Base-by-base conservation (phyloP, 2,888 invertebrate species). In the Palloptera scutellata region DNA sequence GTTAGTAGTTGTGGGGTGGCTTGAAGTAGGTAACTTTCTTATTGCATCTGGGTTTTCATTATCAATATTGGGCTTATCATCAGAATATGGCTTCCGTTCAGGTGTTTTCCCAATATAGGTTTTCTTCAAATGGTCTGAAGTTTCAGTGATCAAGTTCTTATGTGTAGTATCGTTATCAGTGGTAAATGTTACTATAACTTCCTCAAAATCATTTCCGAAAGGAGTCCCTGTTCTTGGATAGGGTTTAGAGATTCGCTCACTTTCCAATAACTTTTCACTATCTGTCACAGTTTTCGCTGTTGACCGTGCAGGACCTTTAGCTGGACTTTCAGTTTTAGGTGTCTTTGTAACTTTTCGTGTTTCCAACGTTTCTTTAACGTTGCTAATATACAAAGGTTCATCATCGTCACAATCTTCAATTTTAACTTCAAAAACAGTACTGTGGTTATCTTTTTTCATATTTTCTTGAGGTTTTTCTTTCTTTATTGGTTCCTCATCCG, bases 371-470 rank as follows among this genome's bases (percentile, higher is more conserved):
- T 70, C 64, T 30, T 71, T 70, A 4, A 68, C 66, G 53, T 61
- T 67, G 19, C 66, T 74, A 19, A 69, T 55, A 30, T 73, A 72
- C n/a, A 72, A 61, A 19, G 72, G 63, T 42, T 80, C 77, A 19
- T 77, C 80, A 19, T 69, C 68, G 2, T 76, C 80, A 57, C 84
- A 84, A 72, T 84, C 83, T 70, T 84, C 83, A 61, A 83, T 79
- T 55, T 78, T 82, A 1, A 83, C 81, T 57, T 78, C 76, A 19
- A 78, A 77, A 0, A 74, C 43, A 48, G 62, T 11, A 17, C 60
- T 20, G 48, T 53, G 12, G 1, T 30, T 48, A 13, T 59, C 48
- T 5, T 19, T 54, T 15, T 15, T 15, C 42, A 15, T 15, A n/a
- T 53, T 58, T 9, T 12, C 60, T 11, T 59, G 55, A 30, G 61